Evolutionary conservation across 2,113 vertebrate genomes (phyloP).

Genomic region (Rissa tridactyla): DNA sequence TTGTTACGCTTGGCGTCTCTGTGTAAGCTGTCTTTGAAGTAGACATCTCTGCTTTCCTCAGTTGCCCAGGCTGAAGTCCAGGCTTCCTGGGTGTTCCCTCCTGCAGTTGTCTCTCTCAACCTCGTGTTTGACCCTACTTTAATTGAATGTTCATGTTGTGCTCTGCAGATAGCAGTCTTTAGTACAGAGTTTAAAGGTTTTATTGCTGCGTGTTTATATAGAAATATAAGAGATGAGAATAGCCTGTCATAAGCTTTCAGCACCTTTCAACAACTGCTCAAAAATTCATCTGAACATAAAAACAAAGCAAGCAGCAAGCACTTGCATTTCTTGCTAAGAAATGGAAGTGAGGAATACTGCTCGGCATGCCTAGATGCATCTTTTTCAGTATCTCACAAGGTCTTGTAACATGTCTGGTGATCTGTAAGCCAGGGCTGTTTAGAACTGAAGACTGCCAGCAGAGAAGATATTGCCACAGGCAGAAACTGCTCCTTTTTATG

Average conservation of each 20-base stretch:
- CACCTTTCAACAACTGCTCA: constrained; percentile 3
- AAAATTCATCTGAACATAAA: background rate
- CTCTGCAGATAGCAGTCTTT: background rate
- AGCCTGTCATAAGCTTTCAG: background rate
- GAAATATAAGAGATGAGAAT: background rate
- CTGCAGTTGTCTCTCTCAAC: background rate
- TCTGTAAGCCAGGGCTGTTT: background rate
- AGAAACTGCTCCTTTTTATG: background rate
- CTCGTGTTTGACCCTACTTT: background rate
- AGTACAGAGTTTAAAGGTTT: background rate
- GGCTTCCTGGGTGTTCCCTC: background rate
- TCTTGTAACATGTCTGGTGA: background rate
- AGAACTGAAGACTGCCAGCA: background rate
- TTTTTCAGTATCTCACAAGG: background rate
- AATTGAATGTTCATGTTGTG: background rate
- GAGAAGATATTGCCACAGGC: background rate
- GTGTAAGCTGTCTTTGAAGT: background rate
- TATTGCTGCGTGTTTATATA: background rate
- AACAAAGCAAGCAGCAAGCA: background rate
- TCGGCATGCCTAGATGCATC: accelerated
- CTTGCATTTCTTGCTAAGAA: background rate
- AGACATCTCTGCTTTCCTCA: background rate
- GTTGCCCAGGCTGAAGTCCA: background rate
- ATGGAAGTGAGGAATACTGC: background rate
- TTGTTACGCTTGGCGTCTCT: background rate